These are phyloP conservation scores for Pristionchus japonicus DNA, from an alignment of 2,888 invertebrate species.

Conservation along the genomic window DNA sequence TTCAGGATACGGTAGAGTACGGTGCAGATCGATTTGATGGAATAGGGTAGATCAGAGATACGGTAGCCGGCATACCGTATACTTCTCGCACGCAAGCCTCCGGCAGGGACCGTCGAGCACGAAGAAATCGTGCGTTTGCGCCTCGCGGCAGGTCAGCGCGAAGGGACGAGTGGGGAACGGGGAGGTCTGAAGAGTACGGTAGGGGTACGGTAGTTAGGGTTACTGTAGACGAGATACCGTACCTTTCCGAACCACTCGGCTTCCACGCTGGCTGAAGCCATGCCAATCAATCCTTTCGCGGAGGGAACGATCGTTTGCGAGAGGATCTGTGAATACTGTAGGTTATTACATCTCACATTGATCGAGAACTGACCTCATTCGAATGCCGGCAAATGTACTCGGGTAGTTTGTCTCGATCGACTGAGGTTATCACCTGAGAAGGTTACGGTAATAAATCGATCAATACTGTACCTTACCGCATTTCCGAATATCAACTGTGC, in stretches of 20 bases:
- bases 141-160: slow-evolving; percentile 39
- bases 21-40: neutral
- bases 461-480: neutral
- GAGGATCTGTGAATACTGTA: slow-evolving; percentile 9
- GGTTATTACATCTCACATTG: neutral
- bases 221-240: neutral
- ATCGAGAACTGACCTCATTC: neutral
- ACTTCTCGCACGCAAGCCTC: neutral
- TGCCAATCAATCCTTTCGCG: neutral
- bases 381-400: neutral
- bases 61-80: neutral
- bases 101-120: neutral
- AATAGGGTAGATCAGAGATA: neutral
- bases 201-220: neutral
- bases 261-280: neutral
- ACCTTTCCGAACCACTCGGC: slow-evolving; percentile 43
- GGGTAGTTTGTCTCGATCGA: neutral
- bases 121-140: slow-evolving; percentile 29
- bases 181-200: slow-evolving; percentile 14
- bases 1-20: too few relatives aligned
- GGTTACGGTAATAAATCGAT: neutral
- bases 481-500: slow-evolving; percentile 7
- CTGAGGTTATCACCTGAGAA: neutral
- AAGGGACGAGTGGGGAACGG: slow-evolving; percentile 24
- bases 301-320: neutral